Conservation (phyloP, 2,113 vertebrate genomes). For the Caranx ignobilis region DNA sequence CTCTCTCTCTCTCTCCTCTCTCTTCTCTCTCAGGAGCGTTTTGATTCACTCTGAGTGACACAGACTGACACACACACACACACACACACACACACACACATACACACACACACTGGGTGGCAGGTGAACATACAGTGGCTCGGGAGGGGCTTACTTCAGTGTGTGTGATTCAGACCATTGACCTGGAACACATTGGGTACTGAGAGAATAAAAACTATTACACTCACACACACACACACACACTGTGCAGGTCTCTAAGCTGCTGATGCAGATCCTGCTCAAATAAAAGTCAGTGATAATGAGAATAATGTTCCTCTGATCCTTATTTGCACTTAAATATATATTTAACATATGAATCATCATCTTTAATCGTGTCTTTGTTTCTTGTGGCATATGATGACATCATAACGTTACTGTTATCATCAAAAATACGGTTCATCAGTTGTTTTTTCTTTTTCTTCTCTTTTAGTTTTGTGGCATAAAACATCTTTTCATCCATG, state of each 20-base stretch:
- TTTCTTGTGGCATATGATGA: no score
- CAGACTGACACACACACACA: slow-evolving; percentile 22
- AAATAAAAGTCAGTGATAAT: background rate
- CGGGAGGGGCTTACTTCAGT: slow-evolving; percentile 43
- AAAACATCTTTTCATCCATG: no score
- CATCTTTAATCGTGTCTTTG: no score
- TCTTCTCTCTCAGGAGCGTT: slow-evolving; percentile 32
- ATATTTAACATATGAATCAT: no score
- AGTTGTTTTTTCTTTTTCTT: no score
- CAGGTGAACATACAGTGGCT: slow-evolving; percentile 59
- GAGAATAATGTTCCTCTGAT: background rate
- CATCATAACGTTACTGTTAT: no score
- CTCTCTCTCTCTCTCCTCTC: slow-evolving; percentile 16
- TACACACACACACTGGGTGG: slow-evolving; percentile 30
- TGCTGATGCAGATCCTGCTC: background rate
- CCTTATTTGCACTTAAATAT: no score
- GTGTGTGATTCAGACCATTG: slow-evolving; percentile 68
- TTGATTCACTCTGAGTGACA: slow-evolving; percentile 50
- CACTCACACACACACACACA: slow-evolving; percentile 15
- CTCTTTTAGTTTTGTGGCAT: no score
- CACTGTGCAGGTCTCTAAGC: background rate
- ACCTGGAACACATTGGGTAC: slow-evolving; percentile 72
- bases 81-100: slow-evolving; percentile 39
- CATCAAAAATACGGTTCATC: no score
- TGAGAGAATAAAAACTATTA: slow-evolving; percentile 53